These are phyloP conservation scores for Drosophila borborema DNA, from an alignment of 2,888 invertebrate genomes.

Conservation along the genomic window DNA sequence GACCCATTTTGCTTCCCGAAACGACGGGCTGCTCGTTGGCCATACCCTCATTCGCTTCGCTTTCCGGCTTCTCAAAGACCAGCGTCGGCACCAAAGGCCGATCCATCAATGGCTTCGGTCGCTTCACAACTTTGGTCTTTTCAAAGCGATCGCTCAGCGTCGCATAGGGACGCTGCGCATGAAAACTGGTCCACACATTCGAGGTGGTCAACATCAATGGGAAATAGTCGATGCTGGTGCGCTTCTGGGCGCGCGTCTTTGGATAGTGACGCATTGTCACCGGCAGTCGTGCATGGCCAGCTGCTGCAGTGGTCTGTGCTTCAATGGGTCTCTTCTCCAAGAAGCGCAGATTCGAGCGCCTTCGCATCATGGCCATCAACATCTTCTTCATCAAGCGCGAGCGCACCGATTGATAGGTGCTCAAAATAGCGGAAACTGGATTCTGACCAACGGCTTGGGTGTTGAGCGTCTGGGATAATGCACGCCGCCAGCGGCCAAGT, in stretches of 20 bases:
- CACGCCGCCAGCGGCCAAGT: neutral
- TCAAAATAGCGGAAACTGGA: neutral
- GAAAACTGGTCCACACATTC: neutral
- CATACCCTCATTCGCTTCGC: no score
- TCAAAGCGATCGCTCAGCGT: neutral
- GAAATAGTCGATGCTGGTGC: neutral
- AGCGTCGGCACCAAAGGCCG: neutral
- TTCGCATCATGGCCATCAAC: conserved; percentile 1
- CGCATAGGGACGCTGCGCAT: conserved; percentile 12
- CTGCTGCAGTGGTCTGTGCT: neutral
- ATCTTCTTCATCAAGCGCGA: neutral
- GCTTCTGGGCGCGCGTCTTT: neutral
- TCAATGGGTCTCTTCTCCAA: neutral
- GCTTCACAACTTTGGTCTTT: neutral
- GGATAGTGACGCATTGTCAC: neutral
- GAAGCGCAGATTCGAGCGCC: neutral
- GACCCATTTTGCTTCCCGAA: neutral
- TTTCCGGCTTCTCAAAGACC: neutral
- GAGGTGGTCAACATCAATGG: conserved; percentile 1
- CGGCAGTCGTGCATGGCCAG: neutral
- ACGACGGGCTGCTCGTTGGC: neutral
- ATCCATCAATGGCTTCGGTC: neutral
- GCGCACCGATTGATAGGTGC: neutral
- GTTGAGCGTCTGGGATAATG: neutral
- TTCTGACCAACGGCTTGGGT: neutral